Conservation (phyloP, 2,797 vertebrate species). For the Pitangus sulphuratus region DNA sequence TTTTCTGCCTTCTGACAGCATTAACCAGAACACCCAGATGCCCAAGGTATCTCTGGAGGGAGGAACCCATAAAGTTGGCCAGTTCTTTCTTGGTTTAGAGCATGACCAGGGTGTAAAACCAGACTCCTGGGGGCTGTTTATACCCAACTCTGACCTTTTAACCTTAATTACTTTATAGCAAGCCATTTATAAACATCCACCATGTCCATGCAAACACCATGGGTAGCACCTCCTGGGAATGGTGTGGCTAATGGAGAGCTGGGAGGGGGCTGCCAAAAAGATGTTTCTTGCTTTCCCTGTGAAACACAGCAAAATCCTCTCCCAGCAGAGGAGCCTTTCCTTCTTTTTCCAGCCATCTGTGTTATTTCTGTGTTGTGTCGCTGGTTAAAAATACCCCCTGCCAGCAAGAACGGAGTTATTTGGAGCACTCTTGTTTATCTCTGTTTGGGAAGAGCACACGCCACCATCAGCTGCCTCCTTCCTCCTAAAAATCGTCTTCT, state of each 20-base stretch:
- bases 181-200: background rate
- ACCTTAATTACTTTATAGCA: background rate
- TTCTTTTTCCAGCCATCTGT: background rate
- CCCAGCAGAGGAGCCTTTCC: background rate
- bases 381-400: constrained; percentile 59
- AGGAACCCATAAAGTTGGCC: background rate
- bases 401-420: constrained; percentile 50
- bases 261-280: background rate
- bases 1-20: background rate
- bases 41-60: background rate
- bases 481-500: background rate
- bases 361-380: background rate
- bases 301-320: background rate
- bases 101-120: background rate
- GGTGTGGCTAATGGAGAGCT: background rate
- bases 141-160: background rate
- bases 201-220: background rate
- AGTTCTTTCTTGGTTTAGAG: background rate
- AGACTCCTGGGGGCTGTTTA: background rate
- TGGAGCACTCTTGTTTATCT: constrained; percentile 60
- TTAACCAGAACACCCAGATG: background rate
- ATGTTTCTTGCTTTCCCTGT: background rate
- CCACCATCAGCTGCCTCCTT: background rate
- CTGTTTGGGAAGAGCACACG: constrained; percentile 6
- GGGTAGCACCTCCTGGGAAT: background rate